Percentiles rank a stretch among this genome's conserved stretches.
phyloP scores from a whole-genome alignment of 1,140 invertebrate genomes.

The Tetragnatha versicolor region DNA sequence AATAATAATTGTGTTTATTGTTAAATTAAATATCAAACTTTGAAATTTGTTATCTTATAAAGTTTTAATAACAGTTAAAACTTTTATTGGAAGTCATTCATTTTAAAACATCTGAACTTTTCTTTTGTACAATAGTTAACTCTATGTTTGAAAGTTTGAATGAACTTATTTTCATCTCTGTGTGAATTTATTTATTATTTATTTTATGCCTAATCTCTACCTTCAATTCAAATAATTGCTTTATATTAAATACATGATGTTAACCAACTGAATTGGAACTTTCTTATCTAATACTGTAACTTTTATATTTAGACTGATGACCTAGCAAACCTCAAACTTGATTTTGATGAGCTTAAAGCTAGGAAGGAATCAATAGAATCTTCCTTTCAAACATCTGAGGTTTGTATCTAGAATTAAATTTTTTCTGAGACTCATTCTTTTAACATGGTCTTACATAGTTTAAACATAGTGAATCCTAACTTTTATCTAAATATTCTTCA shows the following conservation, averaged over 20 bases:
- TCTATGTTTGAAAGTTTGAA: background rate
- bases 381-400: slow-evolving; percentile 12
- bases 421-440: no score
- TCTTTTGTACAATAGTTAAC: background rate
- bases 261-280: background rate
- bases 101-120: no score
- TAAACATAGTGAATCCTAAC: no score
- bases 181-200: background rate
- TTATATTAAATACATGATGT: background rate
- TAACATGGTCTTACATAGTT: no score
- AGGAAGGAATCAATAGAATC: slow-evolving; percentile 12
- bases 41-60: no score
- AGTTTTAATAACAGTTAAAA: no score
- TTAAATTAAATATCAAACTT: background rate
- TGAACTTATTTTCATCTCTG: background rate
- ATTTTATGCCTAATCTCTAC: background rate
- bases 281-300: background rate
- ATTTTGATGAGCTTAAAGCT: slow-evolving; percentile 41
- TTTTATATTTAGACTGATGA: slow-evolving; percentile 23
- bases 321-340: slow-evolving; percentile 28
- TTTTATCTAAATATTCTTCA: no score
- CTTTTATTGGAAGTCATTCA: no score
- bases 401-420: background rate
- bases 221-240: background rate
- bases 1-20: background rate